Percentiles rank a stretch among this genome's conserved stretches.
phyloP scores from a whole-genome alignment of 1,140 invertebrate genomes.

The Bacillus rossius region DNA sequence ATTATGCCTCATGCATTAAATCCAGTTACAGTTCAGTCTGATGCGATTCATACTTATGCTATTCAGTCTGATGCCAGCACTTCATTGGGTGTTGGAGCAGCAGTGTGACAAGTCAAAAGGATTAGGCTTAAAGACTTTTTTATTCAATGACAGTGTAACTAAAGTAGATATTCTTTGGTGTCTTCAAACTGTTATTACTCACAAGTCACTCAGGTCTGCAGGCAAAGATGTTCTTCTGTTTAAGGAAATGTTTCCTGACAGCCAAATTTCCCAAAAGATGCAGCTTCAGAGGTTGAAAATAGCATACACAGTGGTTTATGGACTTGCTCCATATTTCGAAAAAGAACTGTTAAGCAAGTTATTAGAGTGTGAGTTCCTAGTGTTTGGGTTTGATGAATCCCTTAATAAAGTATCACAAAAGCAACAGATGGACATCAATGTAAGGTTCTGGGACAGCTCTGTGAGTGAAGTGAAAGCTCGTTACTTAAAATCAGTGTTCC shows the following conservation, averaged over 20 bases:
- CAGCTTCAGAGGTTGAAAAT: conserved; percentile 22
- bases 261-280: conserved; percentile 19
- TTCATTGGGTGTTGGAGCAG: too few relatives aligned
- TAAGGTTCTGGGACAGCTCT: conserved; percentile 5
- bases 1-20: too few relatives aligned
- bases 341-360: conserved; percentile 13
- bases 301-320: conserved; percentile 19
- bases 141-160: too few relatives aligned
- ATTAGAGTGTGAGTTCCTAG: conserved; percentile 15
- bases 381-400: conserved; percentile 25
- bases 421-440: conserved; percentile 9
- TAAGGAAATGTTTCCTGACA: conserved; percentile 15
- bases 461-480: conserved; percentile 5
- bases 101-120: too few relatives aligned
- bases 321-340: conserved; percentile 21
- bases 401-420: conserved; percentile 15
- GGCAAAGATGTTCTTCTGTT: conserved; percentile 10
- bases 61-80: too few relatives aligned
- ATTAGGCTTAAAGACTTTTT: too few relatives aligned
- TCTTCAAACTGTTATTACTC: not conserved
- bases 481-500: conserved; percentile 22
- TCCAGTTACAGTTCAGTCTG: too few relatives aligned
- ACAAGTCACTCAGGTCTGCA: conserved; percentile 13
- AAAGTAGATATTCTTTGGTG: too few relatives aligned
- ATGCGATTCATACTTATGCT: too few relatives aligned